phyloP scores from a whole-genome alignment of 2,888 invertebrate genomes.

The Aphrophora alni region DNA sequence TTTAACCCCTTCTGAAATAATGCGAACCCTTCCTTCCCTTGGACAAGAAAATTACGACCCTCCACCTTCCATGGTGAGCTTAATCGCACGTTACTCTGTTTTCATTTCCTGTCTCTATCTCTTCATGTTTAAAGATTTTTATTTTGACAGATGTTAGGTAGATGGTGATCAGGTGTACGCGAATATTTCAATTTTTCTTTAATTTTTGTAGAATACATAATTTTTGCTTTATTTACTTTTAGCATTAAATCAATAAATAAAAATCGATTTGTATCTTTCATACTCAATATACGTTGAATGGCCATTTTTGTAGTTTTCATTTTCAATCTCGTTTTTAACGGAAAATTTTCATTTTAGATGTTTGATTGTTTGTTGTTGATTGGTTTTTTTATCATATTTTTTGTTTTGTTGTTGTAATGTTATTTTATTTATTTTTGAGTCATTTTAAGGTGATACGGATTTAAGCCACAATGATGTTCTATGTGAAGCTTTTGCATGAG shows the following conservation, averaged over 20 bases:
- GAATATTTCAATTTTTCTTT: not conserved
- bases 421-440: constrained; percentile 37
- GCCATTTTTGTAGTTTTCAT: not conserved
- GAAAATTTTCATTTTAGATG: not conserved
- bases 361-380: constrained; percentile 38
- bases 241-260: not conserved
- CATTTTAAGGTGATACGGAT: not conserved
- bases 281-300: not conserved
- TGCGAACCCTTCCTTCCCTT: constrained; percentile 88
- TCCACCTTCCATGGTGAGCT: constrained; percentile 58
- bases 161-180: not conserved
- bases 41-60: constrained; percentile 70
- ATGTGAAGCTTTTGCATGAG: constrained; percentile 6
- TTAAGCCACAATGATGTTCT: not conserved
- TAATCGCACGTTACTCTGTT: constrained; percentile 49
- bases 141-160: not conserved
- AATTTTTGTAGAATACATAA: not conserved
- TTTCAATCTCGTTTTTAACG: not conserved
- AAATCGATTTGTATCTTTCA: not conserved
- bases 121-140: constrained; percentile 4
- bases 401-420: constrained; percentile 46
- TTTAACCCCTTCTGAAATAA: constrained; percentile 88
- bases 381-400: constrained; percentile 43
- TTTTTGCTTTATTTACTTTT: not conserved
- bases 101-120: constrained; percentile 10